A percentile compares a stretch with the other conserved stretches of the same genome.
These are phyloP conservation scores for Buceros bicornis DNA, from an alignment of 2,797 vertebrate species.

Conservation along the genomic window DNA sequence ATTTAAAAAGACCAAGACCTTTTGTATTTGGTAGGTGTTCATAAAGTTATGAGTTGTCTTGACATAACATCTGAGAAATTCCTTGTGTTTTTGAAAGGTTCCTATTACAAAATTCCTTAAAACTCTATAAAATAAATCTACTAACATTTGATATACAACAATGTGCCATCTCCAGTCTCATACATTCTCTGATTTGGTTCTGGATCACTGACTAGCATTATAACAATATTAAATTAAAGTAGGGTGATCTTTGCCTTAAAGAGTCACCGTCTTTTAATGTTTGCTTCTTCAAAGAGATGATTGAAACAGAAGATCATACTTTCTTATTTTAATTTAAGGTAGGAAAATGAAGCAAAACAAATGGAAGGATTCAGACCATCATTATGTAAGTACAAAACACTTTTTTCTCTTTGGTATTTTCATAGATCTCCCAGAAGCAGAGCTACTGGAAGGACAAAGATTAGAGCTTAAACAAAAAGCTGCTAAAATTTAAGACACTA, in stretches of 20 bases:
- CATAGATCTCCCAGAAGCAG: not conserved
- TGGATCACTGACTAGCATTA: not conserved
- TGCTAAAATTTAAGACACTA: not conserved
- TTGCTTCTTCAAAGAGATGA: not conserved
- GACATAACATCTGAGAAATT: not conserved
- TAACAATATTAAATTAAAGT: not conserved
- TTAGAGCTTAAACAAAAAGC: not conserved
- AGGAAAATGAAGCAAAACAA: not conserved
- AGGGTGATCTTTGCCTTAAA: not conserved
- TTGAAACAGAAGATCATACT: not conserved
- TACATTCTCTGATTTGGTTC: not conserved
- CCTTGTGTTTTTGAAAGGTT: not conserved
- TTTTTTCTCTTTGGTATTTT: not conserved
- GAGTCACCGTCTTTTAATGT: not conserved
- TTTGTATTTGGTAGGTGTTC: not conserved
- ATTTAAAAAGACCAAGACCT: not conserved
- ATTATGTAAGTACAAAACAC: not conserved
- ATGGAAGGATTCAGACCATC: not conserved
- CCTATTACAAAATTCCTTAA: not conserved
- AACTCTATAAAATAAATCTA: not conserved
- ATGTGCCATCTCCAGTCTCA: not conserved
- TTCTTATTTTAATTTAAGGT: not conserved
- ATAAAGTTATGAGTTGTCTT: not conserved
- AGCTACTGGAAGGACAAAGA: not conserved
- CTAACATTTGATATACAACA: rapidly evolving